Percentiles rank a stretch among this genome's conserved stretches.
phyloP scores from a whole-genome alignment of 2,113 vertebrate species.

The Chrysemys picta region DNA sequence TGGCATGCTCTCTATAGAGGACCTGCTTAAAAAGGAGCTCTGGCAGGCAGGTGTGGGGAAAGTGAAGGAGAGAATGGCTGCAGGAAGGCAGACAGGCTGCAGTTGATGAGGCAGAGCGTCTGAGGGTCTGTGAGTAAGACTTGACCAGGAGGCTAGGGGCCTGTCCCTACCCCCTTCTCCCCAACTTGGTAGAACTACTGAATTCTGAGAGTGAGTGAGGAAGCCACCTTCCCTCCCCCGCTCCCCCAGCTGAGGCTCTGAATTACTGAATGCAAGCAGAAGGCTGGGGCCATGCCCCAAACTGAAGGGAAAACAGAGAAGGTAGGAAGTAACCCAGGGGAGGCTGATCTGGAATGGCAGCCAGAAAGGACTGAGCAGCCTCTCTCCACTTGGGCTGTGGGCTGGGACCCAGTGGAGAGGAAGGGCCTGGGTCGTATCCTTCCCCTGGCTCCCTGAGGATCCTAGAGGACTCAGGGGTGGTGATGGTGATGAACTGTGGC shows the following conservation, averaged over 20 bases:
- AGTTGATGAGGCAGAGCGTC: background rate
- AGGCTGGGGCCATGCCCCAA: background rate
- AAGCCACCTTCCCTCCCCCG: background rate
- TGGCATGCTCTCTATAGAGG: background rate
- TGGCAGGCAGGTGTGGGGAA: background rate
- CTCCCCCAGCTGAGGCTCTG: background rate
- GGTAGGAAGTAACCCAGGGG: background rate
- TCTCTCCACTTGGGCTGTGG: background rate
- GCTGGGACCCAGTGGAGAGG: background rate
- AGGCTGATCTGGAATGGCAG: background rate
- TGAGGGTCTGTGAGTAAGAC: background rate
- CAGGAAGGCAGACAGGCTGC: background rate
- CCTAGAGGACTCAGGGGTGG: background rate
- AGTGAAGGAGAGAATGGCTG: background rate
- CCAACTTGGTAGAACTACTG: background rate
- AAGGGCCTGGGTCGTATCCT: background rate
- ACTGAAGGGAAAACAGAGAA: background rate
- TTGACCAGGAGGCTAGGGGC: background rate
- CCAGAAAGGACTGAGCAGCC: background rate
- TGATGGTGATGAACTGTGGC: background rate
- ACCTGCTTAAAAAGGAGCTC: background rate
- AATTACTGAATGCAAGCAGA: background rate
- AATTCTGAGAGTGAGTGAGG: background rate
- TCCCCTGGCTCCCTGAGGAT: background rate
- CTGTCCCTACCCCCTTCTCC: background rate